A percentile compares a stretch with the other conserved stretches of the same genome.
These are phyloP conservation scores for Passer montanus DNA, from an alignment of 2,113 vertebrate species.

Conservation along the genomic window DNA sequence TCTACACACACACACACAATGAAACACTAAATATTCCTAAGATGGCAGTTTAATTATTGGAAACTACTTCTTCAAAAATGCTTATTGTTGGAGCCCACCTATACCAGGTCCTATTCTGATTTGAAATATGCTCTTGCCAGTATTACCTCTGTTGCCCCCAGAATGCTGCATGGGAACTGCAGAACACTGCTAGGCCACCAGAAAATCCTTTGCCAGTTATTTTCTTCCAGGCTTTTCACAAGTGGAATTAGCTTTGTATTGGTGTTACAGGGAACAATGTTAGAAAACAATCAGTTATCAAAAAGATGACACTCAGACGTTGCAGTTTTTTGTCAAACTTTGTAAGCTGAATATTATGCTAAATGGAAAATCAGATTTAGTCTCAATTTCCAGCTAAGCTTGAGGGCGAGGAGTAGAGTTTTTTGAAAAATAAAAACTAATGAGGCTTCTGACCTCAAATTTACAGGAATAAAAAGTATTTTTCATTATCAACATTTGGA, in stretches of 20 bases:
- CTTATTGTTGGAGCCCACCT: neutral
- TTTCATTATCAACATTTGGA: neutral
- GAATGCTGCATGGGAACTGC: neutral
- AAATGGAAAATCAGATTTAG: neutral
- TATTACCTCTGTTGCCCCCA: neutral
- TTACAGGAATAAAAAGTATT: neutral
- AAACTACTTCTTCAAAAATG: neutral
- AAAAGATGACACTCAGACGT: neutral
- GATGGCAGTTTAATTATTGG: neutral
- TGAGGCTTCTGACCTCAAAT: neutral
- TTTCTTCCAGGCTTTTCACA: neutral
- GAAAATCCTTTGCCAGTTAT: neutral
- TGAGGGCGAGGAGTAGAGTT: neutral
- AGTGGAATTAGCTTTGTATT: neutral
- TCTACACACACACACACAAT: neutral
- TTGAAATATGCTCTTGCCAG: neutral
- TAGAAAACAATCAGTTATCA: neutral
- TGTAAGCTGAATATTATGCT: neutral
- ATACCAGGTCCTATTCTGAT: neutral
- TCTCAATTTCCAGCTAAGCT: neutral
- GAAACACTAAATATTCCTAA: neutral
- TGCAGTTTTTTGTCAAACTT: neutral
- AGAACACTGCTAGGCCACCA: rapidly evolving
- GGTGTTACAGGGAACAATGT: rapidly evolving
- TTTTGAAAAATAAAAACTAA: neutral